Conservation (phyloP, 2,888 invertebrate genomes). For the Cosmia trapezina region DNA sequence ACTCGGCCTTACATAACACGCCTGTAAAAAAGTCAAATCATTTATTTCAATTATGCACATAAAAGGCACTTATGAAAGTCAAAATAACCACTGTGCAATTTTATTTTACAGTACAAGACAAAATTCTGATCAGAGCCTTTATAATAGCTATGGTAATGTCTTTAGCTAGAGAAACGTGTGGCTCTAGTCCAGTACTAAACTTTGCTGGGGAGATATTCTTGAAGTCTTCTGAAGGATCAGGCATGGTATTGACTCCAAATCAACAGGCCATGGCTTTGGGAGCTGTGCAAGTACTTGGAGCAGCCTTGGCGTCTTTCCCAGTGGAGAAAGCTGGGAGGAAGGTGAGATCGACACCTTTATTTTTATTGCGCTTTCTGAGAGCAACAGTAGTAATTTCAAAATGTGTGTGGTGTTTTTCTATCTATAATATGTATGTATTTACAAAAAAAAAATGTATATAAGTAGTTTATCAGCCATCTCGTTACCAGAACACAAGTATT, state of each 20-base stretch:
- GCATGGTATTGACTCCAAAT: conserved; percentile 78
- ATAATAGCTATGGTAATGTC: conserved; percentile 77
- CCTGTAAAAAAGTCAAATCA: too few species aligned
- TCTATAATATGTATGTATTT: too few species aligned
- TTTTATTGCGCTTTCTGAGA: neutral
- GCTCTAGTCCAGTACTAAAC: conserved; percentile 82
- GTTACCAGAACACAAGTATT: too few species aligned
- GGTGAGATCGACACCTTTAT: conserved; percentile 66
- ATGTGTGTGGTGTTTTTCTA: too few species aligned
- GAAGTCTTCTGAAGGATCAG: conserved; percentile 74
- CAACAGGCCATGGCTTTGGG: conserved; percentile 87
- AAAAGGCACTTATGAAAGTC: too few species aligned
- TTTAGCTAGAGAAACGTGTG: conserved; percentile 82
- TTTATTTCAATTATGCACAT: too few species aligned
- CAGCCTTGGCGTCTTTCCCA: conserved; percentile 77
- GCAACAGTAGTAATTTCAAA: too few species aligned
- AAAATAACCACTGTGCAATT: neutral
- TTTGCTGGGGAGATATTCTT: conserved; percentile 85
- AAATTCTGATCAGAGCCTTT: conserved; percentile 81
- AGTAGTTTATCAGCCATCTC: too few species aligned
- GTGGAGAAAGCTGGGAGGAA: conserved; percentile 84
- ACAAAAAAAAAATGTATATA: too few species aligned
- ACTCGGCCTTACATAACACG: too few species aligned
- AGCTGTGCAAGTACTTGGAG: conserved; percentile 82
- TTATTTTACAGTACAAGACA: conserved; percentile 78